Base-by-base conservation (phyloP, 1,140 invertebrate genomes). In the Diploscapter pachys region DNA sequence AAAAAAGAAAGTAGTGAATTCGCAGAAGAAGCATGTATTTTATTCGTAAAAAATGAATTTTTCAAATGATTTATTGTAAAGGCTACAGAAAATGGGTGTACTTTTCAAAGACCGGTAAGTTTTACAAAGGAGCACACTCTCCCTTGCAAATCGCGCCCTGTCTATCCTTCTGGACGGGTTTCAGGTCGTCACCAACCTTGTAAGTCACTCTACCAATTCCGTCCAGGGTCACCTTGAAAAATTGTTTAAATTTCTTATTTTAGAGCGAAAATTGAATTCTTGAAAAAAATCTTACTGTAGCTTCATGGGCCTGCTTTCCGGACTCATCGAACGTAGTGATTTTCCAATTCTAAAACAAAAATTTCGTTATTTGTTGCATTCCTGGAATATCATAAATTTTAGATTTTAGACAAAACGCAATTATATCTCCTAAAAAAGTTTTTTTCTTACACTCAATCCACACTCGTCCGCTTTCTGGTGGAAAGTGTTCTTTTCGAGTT, bases 111-210 rank as follows among this genome's bases (percentile, higher is more conserved):
- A 31, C 31, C 31, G 31, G 31, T 31, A 31, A 31, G 1, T 31
- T 31, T 31, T 31, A 31, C 57, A 81, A 62, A 6, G 80, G 77
- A 56, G 81, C 81, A 68, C 81, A 82, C 57, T 81, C 75, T 13
- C 83, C 81, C 61, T 78, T 85, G 75, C 81, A 83, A 63, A 82
- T 85, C 5, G 81, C 81, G 56, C 81, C 81, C 70, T 83, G 81
- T 8, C 81, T 72, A 48, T 85, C 81, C 56, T 78, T 78, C 59
- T 69, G 68, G 2, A 72, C 73, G 49, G 81, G 81, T 65, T 80
- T 79, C 53, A 83, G 65, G 53, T 84, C 83, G 64, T 83, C 82
- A 68, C 79, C 81, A 55, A 83, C 81, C 59, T 76, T 70, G 53
- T 83, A 83, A 55, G 76, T 71, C 49, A 83, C 81, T 13, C 82